A percentile compares a stretch with the other conserved stretches of the same genome.
Conservation (phyloP, 1,140 invertebrate species). For the Ostrea denselamellosa region DNA sequence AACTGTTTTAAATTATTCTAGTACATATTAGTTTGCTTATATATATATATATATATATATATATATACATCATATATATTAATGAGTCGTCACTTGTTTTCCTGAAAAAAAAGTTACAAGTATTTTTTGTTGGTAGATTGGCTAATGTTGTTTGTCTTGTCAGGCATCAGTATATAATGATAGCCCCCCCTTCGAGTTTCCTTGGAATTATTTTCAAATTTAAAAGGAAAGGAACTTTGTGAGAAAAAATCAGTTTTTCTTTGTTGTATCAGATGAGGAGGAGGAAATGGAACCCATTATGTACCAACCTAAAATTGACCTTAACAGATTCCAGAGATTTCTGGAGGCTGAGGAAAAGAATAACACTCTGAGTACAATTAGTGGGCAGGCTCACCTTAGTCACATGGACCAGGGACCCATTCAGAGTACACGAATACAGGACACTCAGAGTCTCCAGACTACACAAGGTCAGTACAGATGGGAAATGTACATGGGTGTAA, state of each 20-base stretch:
- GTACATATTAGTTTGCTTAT: no score
- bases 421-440: constrained; percentile 62
- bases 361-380: constrained; percentile 67
- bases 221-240: no score
- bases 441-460: constrained; percentile 54
- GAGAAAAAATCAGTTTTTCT: neutral
- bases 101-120: no score
- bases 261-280: constrained; percentile 35
- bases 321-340: constrained; percentile 73
- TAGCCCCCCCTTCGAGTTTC: no score
- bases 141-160: no score
- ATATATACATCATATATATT: no score
- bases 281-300: constrained; percentile 64
- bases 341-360: constrained; percentile 70
- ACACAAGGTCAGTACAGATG: constrained; percentile 41
- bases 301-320: constrained; percentile 72
- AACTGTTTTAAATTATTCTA: no score
- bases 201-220: no score
- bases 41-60: no score
- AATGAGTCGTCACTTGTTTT: no score
- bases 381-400: constrained; percentile 65
- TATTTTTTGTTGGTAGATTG: no score
- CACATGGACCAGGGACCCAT: constrained; percentile 58
- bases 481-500: neutral
- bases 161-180: no score